Base-by-base conservation (phyloP, 2,888 invertebrate species). In the Metalampra italica region DNA sequence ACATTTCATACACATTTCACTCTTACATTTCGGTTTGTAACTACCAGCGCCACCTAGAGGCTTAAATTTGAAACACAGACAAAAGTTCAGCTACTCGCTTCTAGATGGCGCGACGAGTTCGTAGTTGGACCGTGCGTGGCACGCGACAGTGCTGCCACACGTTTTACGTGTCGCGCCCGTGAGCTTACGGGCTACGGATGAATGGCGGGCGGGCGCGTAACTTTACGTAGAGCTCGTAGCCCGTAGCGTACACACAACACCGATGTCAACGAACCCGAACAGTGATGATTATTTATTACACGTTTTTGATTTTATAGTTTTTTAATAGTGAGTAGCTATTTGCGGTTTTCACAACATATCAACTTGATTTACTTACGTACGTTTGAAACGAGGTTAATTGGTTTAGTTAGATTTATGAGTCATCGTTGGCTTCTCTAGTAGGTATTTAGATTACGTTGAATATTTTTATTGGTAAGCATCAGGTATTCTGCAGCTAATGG, bases 61-160 rank as follows among this genome's bases (percentile, higher is more conserved):
- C 49, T 37, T 29, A 44, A 55, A 56, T 60, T 52, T 47, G 59
- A 71, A 81, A 66, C 64, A 43, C 44, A 30, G 13, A 47, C 41
- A 46, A 39, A 62, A 63, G 78, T 87, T 79, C 71, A 46, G 68
- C 89, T 83, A 85, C 82, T 85, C 82, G 68, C 62, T 77, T 60
- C 71, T 64, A 82, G 87, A 66, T 86, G 85, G 79, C 86, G 82
- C 66, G 51, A 49, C 43, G 13, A 9, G 45, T 22, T 45, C 41
- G 36, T 42, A 15, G 46, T n/a, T 39, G 5, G 15, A 46, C 12
- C 3, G 38, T n/a, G 13, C 8, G 13, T n/a, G 14, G 29, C 11
- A 22, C 45, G 57, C 66, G 57, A 54, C 53, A 53, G 75, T 77
- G 78, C 77, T 77, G 81, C 79, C 60, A 47, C 54, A 22, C 43